Base-by-base conservation (phyloP, 2,797 vertebrate species). In the Coregonus suidteri region DNA sequence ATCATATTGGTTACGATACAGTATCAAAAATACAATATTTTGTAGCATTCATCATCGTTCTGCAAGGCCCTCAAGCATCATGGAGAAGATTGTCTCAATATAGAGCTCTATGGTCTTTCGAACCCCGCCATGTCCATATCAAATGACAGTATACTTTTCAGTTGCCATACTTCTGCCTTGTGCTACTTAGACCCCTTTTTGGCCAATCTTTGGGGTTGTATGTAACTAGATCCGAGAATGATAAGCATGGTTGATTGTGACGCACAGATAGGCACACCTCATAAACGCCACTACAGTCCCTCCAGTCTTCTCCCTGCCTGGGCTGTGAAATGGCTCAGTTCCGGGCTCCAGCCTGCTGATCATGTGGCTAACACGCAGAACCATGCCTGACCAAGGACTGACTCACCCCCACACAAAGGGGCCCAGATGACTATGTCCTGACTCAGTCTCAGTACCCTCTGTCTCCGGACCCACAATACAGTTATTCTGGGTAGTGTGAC, bases 311-410 rank as follows among this genome's bases (percentile, higher is more conserved):
- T 85, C 84, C 78, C 65, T 56, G 72, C 77, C 67, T 18, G 20
- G 81, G 76, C 82, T 9, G 73, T 93, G 88, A 93, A 93, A 92
- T 84, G 86, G 65, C 81, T 82, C 85, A 88, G 88, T 86, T 88
- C 91, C 85, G 80, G 87, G 76, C 56, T 54, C 78, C 75, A 77
- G 85, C 86, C 79, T 69, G 6, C 56, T 71, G 87, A 90, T 93
- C 92, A 94, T 93, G 91, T 93, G 91, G 90, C 88, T 91, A 93
- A 92, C 90, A 92, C 71, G 81, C 92, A 93, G 89, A 93, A 93
- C 90, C 90, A 92, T 72, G 81, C 92, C 93, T 89, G 93, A 93
- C 90, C 75, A 75, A 85, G 79, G 84, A 75, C 90, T 91, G 90
- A 93, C 88, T 93, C 89, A 74, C 34, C 53, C 14, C 66, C 52